Evolutionary conservation across 2,113 vertebrate species (phyloP).

Genomic region (Archilochus colubris): DNA sequence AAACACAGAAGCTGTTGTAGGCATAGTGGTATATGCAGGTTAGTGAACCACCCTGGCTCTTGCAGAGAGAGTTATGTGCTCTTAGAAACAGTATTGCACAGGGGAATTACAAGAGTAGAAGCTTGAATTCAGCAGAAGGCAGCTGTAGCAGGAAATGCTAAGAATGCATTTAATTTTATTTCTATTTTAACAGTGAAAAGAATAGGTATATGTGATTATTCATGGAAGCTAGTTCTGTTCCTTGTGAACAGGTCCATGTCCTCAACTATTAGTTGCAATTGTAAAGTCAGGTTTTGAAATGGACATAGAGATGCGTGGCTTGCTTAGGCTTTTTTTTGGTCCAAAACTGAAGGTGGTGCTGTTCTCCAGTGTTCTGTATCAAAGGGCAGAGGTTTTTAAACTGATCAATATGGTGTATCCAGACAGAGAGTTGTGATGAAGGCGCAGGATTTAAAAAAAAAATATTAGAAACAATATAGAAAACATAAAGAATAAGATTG

Average conservation of each 20-base stretch:
- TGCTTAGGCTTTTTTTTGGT: not conserved
- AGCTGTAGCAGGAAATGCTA: not conserved
- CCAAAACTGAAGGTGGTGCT: not conserved
- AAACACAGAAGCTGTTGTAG: slow-evolving; percentile 91
- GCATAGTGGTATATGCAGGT: slow-evolving; percentile 97
- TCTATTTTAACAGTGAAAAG: not conserved
- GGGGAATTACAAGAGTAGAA: not conserved
- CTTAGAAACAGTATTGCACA: not conserved
- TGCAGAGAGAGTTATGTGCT: not conserved
- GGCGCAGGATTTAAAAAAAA: not conserved
- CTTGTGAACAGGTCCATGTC: not conserved
- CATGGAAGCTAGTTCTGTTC: not conserved
- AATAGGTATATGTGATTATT: not conserved
- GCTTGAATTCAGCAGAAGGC: not conserved
- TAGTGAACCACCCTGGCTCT: slow-evolving; percentile 1
- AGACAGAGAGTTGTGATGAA: not conserved
- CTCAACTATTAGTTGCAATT: not conserved
- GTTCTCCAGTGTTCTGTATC: not conserved
- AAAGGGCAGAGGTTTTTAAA: not conserved
- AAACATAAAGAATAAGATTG: not conserved
- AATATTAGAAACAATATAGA: not conserved
- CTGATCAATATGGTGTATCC: not conserved
- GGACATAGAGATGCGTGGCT: not conserved
- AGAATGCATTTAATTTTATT: not conserved
- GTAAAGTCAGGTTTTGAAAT: not conserved